These are phyloP conservation scores for Fopius arisanus DNA, from an alignment of 1,140 invertebrate genomes.

Conservation along the genomic window DNA sequence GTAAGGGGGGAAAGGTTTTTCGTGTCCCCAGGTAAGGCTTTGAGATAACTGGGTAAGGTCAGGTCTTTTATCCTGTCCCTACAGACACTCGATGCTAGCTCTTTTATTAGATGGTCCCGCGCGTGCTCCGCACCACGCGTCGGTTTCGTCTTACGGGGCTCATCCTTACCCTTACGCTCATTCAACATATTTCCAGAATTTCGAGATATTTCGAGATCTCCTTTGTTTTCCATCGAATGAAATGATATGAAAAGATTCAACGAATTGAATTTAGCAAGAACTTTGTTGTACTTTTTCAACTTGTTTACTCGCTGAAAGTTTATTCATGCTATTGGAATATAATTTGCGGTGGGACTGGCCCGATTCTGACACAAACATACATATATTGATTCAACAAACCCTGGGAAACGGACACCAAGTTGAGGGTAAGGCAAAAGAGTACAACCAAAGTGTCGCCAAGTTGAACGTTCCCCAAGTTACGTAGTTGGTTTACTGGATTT, in stretches of 20 bases:
- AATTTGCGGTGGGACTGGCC: neutral
- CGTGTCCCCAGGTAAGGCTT: neutral
- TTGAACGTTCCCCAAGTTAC: constrained; percentile 35
- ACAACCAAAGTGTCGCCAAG: constrained; percentile 53
- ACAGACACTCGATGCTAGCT: neutral
- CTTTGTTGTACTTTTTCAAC: neutral
- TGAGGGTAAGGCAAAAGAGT: constrained; percentile 16
- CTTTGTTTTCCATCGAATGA: too few relatives aligned
- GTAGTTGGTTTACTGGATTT: constrained; percentile 39
- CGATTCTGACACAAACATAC: neutral
- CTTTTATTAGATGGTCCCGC: constrained; percentile 9
- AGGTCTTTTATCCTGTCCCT: constrained; percentile 10
- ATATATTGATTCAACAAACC: constrained; percentile 63
- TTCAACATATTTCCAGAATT: too few relatives aligned
- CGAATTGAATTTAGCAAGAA: neutral
- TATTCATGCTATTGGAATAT: neutral
- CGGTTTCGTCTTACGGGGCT: too few relatives aligned
- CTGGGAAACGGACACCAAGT: constrained; percentile 49
- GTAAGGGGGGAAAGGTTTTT: neutral
- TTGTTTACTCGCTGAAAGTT: constrained; percentile 20
- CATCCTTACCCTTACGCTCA: too few relatives aligned
- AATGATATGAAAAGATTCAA: neutral
- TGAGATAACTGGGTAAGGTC: constrained; percentile 26
- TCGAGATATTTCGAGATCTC: too few relatives aligned
- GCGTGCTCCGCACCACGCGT: too few relatives aligned